Conservation (phyloP, 2,888 invertebrate species). For the Julus scandinavius region DNA sequence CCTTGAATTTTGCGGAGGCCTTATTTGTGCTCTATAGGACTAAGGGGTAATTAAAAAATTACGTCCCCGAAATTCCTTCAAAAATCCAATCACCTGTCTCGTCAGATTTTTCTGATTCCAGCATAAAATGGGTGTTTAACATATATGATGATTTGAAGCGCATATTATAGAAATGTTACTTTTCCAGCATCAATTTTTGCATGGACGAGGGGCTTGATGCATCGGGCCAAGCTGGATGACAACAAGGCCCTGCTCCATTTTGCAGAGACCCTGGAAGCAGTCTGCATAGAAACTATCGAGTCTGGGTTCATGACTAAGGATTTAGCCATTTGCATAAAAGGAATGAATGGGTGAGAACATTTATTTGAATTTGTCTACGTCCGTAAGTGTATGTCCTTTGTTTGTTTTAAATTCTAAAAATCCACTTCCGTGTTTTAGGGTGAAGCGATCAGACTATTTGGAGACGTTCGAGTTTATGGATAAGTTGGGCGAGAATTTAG, state of each 20-base stretch:
- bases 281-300: constrained; percentile 95
- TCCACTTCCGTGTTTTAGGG: constrained; percentile 65
- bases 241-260: constrained; percentile 82
- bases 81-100: too few relatives aligned
- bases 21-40: too few relatives aligned
- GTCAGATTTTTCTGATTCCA: too few relatives aligned
- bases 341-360: constrained; percentile 77
- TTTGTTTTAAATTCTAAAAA: not conserved
- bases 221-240: constrained; percentile 92
- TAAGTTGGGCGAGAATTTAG: constrained; percentile 90
- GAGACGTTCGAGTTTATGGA: constrained; percentile 98
- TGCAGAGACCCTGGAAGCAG: constrained; percentile 85
- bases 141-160: too few relatives aligned
- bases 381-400: not conserved
- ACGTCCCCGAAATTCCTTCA: too few relatives aligned
- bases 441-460: constrained; percentile 83
- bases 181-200: constrained; percentile 92
- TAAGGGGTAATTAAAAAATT: too few relatives aligned
- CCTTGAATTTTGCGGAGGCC: too few relatives aligned
- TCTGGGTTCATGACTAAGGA: constrained; percentile 97
- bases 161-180: not conserved
- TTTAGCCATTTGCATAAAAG: constrained; percentile 97
- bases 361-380: not conserved
- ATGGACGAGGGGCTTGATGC: constrained; percentile 93
- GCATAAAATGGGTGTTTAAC: too few relatives aligned